Evolutionary conservation across 64 coral and sea anemone genomes (phyloP).

Genomic region (Montipora sp.): DNA sequence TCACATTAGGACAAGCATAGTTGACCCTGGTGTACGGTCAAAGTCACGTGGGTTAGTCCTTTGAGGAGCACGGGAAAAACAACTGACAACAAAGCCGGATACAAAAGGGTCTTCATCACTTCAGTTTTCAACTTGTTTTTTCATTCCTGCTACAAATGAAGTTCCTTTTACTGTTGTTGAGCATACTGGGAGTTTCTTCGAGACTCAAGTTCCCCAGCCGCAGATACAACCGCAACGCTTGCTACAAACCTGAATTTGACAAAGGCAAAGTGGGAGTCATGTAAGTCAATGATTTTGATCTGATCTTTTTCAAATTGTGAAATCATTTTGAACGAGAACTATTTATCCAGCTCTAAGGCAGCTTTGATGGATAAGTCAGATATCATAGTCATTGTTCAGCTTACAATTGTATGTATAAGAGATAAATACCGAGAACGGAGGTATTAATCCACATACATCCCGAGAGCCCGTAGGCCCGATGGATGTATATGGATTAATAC

Average conservation of each 20-base stretch:
- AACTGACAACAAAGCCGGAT: neutral
- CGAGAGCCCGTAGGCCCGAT: too few species aligned
- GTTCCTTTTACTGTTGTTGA: slow-evolving; percentile 25
- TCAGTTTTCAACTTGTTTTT: neutral
- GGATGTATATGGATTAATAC: too few species aligned
- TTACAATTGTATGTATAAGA: too few species aligned
- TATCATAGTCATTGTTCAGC: too few species aligned
- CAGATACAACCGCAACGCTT: neutral
- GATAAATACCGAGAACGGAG: too few species aligned
- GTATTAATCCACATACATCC: too few species aligned
- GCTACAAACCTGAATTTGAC: slow-evolving; percentile 51
- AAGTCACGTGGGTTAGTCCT: neutral
- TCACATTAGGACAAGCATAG: too few species aligned
- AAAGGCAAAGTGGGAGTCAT: slow-evolving; percentile 50
- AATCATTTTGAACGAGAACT: neutral
- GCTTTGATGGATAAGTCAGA: too few species aligned
- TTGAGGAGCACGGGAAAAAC: slow-evolving; percentile 3
- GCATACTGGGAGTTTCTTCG: slow-evolving; percentile 26
- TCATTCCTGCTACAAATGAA: neutral
- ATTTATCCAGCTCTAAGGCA: too few species aligned
- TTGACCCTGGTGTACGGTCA: neutral
- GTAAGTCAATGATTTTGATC: slow-evolving; percentile 10
- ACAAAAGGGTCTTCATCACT: too few species aligned
- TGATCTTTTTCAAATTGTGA: neutral
- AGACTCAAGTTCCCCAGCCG: neutral